phyloP scores from a whole-genome alignment of 2,113 vertebrate genomes.

The Oncorhynchus kisutch region DNA sequence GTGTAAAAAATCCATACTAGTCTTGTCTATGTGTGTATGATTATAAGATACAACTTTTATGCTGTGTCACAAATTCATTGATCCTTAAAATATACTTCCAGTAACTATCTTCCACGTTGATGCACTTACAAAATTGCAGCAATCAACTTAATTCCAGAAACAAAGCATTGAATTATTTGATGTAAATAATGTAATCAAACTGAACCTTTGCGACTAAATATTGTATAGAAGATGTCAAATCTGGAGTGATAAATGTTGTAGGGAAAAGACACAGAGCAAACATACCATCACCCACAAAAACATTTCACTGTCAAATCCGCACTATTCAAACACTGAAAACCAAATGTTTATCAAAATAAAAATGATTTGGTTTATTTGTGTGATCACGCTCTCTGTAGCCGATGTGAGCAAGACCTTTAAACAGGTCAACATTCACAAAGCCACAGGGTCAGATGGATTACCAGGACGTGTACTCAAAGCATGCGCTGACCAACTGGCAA shows the following conservation, averaged over 20 bases:
- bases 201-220: background rate
- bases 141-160: slow-evolving; percentile 14
- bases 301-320: background rate
- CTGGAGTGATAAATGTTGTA: background rate
- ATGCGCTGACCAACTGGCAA: too few species aligned
- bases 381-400: too few species aligned
- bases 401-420: too few species aligned
- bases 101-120: slow-evolving; percentile 14
- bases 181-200: slow-evolving; percentile 12
- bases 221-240: background rate
- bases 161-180: background rate
- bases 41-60: background rate
- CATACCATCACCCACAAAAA: background rate
- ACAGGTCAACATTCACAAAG: too few species aligned
- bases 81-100: background rate
- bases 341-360: too few species aligned
- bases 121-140: slow-evolving; percentile 14
- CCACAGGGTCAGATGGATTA: too few species aligned
- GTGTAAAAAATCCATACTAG: background rate
- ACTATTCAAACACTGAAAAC: background rate
- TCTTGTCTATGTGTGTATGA: background rate
- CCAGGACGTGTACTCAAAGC: too few species aligned
- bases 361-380: too few species aligned
- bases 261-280: background rate
- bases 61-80: background rate